Conservation (phyloP, 2,888 invertebrate genomes). For the Toxonevra muliebris region DNA sequence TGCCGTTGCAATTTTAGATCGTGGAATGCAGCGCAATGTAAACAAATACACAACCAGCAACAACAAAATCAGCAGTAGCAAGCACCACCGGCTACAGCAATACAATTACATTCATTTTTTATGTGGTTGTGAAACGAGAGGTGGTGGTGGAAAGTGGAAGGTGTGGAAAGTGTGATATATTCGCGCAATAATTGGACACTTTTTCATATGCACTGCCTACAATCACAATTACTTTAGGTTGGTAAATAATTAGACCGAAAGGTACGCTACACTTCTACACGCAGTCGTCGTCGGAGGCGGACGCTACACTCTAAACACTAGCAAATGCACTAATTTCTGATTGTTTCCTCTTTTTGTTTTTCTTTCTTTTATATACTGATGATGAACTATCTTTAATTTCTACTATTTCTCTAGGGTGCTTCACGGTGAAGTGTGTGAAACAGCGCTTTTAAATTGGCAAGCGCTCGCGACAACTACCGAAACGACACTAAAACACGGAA, state of each 20-base stretch:
- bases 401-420: conserved; percentile 24
- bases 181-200: not conserved
- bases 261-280: no score
- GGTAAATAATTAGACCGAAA: no score
- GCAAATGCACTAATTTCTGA: conserved; percentile 29
- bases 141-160: no score
- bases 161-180: no score
- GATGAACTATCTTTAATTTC: conserved; percentile 8
- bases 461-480: conserved; percentile 63
- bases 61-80: conserved; percentile 6
- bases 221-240: conserved; percentile 41
- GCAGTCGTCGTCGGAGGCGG: conserved; percentile 43
- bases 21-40: conserved; percentile 15
- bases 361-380: no score
- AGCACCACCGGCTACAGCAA: not conserved
- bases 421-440: conserved; percentile 22
- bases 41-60: conserved; percentile 17
- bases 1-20: conserved; percentile 1
- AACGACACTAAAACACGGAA: conserved; percentile 57
- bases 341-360: not conserved
- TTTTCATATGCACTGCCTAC: conserved; percentile 38
- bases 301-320: conserved; percentile 49
- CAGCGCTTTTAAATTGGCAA: conserved; percentile 48
- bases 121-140: not conserved
- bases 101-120: not conserved